Conservation (phyloP, 2,113 vertebrate species). For the Bolborhynchus lineola region DNA sequence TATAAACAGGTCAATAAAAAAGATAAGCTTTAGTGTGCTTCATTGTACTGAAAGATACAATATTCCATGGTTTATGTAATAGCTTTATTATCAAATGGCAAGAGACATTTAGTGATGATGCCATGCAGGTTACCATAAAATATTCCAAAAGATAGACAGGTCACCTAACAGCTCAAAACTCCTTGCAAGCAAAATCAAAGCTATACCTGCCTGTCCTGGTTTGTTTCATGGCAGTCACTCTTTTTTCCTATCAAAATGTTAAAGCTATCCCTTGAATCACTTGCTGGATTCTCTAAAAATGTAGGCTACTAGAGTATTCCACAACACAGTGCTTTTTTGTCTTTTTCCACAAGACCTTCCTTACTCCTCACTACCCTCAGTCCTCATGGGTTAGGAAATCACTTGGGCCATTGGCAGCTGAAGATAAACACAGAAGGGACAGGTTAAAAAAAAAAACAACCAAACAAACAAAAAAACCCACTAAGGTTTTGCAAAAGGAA, state of each 20-base stretch:
- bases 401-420: not conserved
- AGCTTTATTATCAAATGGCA: conserved; percentile 57
- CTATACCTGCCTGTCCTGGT: not conserved
- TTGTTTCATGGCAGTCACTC: not conserved
- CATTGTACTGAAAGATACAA: not conserved
- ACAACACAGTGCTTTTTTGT: not conserved
- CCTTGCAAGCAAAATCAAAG: not conserved
- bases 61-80: not conserved
- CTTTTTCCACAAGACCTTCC: not conserved
- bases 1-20: not conserved
- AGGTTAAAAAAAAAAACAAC: not conserved
- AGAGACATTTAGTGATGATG: conserved; percentile 3
- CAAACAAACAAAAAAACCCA: not conserved
- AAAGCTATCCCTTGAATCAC: not conserved
- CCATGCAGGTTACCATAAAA: conserved; percentile 8
- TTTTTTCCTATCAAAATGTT: not conserved
- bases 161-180: not conserved
- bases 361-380: not conserved
- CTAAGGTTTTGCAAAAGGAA: not conserved
- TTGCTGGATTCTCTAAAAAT: not conserved
- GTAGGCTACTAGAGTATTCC: not conserved
- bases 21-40: not conserved
- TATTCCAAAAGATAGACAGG: not conserved
- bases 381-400: not conserved
- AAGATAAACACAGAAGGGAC: not conserved